phyloP scores from a whole-genome alignment of 2,113 vertebrate species.

The Azemiops feae region DNA sequence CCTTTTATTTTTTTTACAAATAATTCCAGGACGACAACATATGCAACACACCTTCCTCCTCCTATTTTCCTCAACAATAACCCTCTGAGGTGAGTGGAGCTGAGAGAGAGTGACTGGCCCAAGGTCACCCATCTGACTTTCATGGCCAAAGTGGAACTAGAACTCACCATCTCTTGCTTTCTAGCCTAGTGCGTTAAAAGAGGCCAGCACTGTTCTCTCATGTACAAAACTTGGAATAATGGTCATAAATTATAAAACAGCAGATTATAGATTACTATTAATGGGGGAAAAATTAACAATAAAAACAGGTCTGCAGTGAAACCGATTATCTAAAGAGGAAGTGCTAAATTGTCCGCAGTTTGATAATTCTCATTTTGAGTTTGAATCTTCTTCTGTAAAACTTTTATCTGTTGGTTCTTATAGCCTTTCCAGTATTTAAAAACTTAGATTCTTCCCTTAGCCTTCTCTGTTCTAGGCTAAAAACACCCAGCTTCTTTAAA shows the following conservation, averaged over 20 bases:
- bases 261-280: neutral
- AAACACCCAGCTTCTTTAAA: neutral
- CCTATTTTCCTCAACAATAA: neutral
- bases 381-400: neutral
- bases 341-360: neutral
- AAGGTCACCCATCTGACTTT: neutral
- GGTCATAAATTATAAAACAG: neutral
- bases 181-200: neutral
- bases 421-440: neutral
- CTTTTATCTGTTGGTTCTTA: neutral
- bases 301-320: neutral
- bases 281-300: neutral
- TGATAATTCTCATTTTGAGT: neutral
- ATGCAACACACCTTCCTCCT: neutral
- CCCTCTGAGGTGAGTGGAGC: too few relatives aligned
- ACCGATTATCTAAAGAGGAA: neutral
- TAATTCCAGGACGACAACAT: neutral
- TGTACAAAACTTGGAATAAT: neutral
- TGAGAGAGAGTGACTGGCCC: too few relatives aligned
- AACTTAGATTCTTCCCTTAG: neutral
- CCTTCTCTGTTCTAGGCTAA: neutral
- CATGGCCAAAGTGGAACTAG: neutral
- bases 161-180: neutral
- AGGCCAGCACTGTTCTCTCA: neutral
- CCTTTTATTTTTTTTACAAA: neutral